Evolutionary conservation across 30 jellyfish, hydroid and myxozoan genomes (phyloP).

Genomic region (Aurelia coerulea): DNA sequence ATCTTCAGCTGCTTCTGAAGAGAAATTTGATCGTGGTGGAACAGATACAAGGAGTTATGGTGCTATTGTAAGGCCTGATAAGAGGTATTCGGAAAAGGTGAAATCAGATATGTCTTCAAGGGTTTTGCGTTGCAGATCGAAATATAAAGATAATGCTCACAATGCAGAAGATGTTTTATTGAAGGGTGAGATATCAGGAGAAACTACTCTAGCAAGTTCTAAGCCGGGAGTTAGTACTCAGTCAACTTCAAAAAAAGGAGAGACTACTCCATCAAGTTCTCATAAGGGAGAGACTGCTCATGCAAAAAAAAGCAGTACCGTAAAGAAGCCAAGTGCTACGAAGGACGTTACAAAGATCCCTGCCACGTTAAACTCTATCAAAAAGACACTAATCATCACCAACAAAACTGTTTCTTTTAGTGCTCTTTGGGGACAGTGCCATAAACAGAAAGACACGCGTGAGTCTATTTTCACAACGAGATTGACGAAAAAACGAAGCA

Average conservation of each 20-base stretch:
- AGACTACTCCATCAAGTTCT: too few species aligned
- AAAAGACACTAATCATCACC: too few species aligned
- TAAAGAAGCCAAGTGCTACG: background rate
- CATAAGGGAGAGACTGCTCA: background rate
- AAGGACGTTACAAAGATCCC: background rate
- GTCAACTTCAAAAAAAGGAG: too few species aligned
- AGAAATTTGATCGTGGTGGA: background rate
- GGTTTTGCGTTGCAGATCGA: too few species aligned
- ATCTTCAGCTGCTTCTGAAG: background rate
- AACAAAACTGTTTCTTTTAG: too few species aligned
- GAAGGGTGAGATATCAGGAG: too few species aligned
- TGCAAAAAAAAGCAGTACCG: background rate
- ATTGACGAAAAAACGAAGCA: background rate
- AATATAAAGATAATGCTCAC: too few species aligned
- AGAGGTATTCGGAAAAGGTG: background rate
- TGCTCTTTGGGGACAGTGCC: background rate
- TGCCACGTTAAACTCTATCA: background rate
- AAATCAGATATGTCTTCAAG: background rate
- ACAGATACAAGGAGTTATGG: background rate
- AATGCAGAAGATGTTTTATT: too few species aligned
- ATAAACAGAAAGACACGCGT: conserved; percentile 5
- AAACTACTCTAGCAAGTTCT: too few species aligned
- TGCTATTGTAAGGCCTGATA: background rate
- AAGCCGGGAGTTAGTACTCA: too few species aligned
- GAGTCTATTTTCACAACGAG: background rate